Percentiles rank a stretch among this genome's conserved stretches.
These are phyloP conservation scores for Mycalesis mineus DNA, from an alignment of 2,888 invertebrate species.

Conservation along the genomic window DNA sequence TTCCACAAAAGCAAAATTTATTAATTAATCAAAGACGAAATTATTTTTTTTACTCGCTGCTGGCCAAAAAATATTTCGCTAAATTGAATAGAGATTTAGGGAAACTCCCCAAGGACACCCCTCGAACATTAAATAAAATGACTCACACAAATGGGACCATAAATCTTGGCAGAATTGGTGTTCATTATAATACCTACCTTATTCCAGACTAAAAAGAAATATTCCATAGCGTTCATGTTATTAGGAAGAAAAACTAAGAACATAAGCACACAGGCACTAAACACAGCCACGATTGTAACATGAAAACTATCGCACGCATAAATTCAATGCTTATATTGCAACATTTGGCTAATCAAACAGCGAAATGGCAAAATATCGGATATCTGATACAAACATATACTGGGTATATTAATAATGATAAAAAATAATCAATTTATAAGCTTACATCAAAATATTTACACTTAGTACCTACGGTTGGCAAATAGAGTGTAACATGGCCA, in stretches of 20 bases:
- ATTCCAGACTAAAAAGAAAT: neutral
- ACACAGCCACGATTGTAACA: too few relatives aligned
- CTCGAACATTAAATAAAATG: too few relatives aligned
- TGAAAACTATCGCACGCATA: neutral
- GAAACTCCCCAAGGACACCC: too few relatives aligned
- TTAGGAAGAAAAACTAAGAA: neutral
- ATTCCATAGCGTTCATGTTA: neutral
- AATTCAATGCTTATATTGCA: neutral
- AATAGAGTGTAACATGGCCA: conserved; percentile 20
- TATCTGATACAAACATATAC: neutral
- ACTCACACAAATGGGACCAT: too few relatives aligned
- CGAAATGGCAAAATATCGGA: neutral
- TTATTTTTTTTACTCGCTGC: too few relatives aligned
- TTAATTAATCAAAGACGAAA: too few relatives aligned
- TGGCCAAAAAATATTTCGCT: too few relatives aligned
- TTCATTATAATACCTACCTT: neutral
- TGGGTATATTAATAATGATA: neutral
- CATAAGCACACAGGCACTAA: too few relatives aligned
- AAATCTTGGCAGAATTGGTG: neutral
- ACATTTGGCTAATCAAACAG: neutral
- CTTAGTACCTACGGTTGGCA: conserved; percentile 4
- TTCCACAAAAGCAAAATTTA: too few relatives aligned
- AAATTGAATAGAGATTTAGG: too few relatives aligned
- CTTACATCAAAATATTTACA: conserved; percentile 20
- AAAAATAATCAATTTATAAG: conserved; percentile 8